These are phyloP conservation scores for Dugesia japonica DNA, from an alignment of 2,888 invertebrate genomes.

Conservation along the genomic window DNA sequence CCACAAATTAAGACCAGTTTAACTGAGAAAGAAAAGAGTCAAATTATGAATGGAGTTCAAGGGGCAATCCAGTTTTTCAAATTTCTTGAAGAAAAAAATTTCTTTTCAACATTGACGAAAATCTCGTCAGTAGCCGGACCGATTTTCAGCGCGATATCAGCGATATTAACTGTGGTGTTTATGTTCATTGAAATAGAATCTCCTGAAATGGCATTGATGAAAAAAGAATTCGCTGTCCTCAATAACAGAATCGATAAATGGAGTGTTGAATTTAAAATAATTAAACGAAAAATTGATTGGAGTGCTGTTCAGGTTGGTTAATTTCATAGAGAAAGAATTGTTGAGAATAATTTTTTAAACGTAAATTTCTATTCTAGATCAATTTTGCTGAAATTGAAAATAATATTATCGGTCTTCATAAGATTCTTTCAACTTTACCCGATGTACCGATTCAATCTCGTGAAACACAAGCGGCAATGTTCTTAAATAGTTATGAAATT, in stretches of 20 bases:
- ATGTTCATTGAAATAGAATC: constrained; percentile 30
- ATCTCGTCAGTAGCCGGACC: constrained; percentile 28
- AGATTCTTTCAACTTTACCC: neutral
- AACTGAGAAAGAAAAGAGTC: constrained; percentile 21
- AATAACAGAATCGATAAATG: constrained; percentile 27
- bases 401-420: constrained; percentile 20
- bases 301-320: constrained; percentile 25
- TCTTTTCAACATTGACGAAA: constrained; percentile 25
- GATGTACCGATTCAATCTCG: neutral
- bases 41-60: constrained; percentile 27
- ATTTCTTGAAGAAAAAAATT: constrained; percentile 28
- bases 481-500: constrained; percentile 22
- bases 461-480: neutral
- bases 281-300: constrained; percentile 30
- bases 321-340: too few relatives aligned
- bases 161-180: constrained; percentile 22
- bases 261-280: constrained; percentile 22
- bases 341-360: too few relatives aligned
- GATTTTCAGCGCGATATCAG: constrained; percentile 17
- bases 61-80: constrained; percentile 21
- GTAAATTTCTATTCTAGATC: neutral
- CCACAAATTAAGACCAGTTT: neutral
- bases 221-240: constrained; percentile 22
- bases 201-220: constrained; percentile 30
- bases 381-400: constrained; percentile 22